Percentiles rank a stretch among this genome's conserved stretches.
These are phyloP conservation scores for Gopherus evgoodei DNA, from an alignment of 2,113 vertebrate genomes.

Conservation along the genomic window DNA sequence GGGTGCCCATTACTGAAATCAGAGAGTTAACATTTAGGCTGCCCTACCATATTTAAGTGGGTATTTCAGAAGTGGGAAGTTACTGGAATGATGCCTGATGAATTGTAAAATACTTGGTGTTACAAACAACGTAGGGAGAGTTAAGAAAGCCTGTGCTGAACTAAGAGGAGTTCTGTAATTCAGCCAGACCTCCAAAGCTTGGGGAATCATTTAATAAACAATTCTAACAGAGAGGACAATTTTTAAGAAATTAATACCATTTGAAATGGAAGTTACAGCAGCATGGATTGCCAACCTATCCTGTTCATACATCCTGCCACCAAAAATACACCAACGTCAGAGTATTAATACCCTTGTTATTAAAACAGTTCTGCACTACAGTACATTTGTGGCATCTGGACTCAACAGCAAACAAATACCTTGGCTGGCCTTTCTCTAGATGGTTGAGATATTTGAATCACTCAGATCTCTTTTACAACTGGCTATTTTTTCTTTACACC, in stretches of 20 bases:
- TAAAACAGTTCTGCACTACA: not conserved
- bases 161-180: not conserved
- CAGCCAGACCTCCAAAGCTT: not conserved
- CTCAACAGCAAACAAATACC: not conserved
- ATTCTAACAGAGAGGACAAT: not conserved
- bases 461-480: not conserved
- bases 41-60: not conserved
- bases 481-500: not conserved
- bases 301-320: not conserved
- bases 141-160: not conserved
- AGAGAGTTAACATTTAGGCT: not conserved
- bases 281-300: not conserved
- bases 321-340: not conserved
- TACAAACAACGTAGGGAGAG: not conserved
- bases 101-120: not conserved
- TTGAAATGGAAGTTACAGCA: not conserved
- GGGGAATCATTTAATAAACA: conserved; percentile 2
- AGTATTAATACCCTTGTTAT: not conserved
- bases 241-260: rapidly evolving
- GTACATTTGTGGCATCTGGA: not conserved
- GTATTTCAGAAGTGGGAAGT: not conserved
- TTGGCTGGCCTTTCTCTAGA: not conserved
- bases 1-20: not conserved
- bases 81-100: not conserved
- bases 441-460: not conserved